phyloP scores from a whole-genome alignment of 1,140 invertebrate species.

The Xylocopa sonorina region DNA sequence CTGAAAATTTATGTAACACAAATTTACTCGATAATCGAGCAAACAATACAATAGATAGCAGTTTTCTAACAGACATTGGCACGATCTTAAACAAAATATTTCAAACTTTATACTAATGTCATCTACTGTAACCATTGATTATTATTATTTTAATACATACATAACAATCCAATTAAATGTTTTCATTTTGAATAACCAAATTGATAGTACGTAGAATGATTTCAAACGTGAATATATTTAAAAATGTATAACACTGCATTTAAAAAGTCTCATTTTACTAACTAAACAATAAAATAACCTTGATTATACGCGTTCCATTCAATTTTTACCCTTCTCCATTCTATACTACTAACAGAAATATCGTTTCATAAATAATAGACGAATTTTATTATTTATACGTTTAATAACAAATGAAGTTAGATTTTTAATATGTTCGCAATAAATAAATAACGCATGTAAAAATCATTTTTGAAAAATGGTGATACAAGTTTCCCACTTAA shows the following conservation, averaged over 20 bases:
- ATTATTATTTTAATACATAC: background rate
- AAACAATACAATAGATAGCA: no score
- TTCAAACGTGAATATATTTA: background rate
- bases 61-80: no score
- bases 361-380: background rate
- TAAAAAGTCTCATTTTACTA: background rate
- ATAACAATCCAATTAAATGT: background rate
- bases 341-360: background rate
- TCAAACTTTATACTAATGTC: background rate
- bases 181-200: background rate
- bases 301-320: background rate
- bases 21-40: no score
- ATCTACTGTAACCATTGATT: background rate
- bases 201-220: background rate
- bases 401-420: background rate
- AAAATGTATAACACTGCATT: background rate
- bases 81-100: background rate
- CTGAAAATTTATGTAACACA: no score
- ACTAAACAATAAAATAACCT: background rate
- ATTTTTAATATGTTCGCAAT: background rate
- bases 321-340: background rate
- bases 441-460: background rate
- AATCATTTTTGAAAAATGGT: background rate
- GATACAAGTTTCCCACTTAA: background rate
- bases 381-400: background rate